Conservation (phyloP, 2,888 invertebrate genomes). For the Ichneumoninae sp. region DNA sequence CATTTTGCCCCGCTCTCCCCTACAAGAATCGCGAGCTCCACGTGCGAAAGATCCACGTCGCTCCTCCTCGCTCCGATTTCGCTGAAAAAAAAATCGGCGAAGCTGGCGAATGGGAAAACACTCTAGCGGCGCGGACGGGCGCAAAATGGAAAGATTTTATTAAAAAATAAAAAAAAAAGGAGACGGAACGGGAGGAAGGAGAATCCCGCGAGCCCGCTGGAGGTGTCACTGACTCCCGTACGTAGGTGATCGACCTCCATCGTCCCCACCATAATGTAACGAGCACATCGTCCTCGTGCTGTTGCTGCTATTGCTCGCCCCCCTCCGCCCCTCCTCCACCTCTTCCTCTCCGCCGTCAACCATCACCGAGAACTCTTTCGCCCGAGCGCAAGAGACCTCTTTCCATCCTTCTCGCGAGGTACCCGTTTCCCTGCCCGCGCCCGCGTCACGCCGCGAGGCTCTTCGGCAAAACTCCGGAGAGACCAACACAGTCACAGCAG, state of each 20-base stretch:
- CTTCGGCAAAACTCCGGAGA: constrained; percentile 61
- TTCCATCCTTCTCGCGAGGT: constrained; percentile 17
- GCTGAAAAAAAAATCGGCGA: background rate
- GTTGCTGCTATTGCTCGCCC: constrained; percentile 67
- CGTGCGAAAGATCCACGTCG: constrained; percentile 1
- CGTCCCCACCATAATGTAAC: constrained; percentile 67
- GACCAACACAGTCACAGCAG: constrained; percentile 68
- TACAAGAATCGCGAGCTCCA: background rate
- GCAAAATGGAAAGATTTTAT: constrained; percentile 31
- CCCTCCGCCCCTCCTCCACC: constrained; percentile 59
- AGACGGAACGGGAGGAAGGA: constrained; percentile 47
- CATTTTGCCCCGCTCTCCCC: too few relatives aligned
- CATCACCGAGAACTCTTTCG: background rate
- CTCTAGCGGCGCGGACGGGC: constrained; percentile 18
- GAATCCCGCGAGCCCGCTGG: constrained; percentile 69
- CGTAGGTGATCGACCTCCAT: constrained; percentile 85
- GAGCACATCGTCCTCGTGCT: constrained; percentile 67
- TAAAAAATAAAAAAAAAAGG: constrained; percentile 12
- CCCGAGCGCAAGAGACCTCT: background rate
- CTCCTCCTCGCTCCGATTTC: background rate
- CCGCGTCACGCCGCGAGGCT: constrained; percentile 9
- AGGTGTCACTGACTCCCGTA: constrained; percentile 84
- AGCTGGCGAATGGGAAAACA: background rate
- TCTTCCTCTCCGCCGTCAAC: constrained; percentile 68
- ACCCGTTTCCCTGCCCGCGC: background rate